Evolutionary conservation across 2,113 vertebrate species (phyloP), one percentile per base, ranked within the genome.

Genomic region (Leucopsar rothschildi): DNA sequence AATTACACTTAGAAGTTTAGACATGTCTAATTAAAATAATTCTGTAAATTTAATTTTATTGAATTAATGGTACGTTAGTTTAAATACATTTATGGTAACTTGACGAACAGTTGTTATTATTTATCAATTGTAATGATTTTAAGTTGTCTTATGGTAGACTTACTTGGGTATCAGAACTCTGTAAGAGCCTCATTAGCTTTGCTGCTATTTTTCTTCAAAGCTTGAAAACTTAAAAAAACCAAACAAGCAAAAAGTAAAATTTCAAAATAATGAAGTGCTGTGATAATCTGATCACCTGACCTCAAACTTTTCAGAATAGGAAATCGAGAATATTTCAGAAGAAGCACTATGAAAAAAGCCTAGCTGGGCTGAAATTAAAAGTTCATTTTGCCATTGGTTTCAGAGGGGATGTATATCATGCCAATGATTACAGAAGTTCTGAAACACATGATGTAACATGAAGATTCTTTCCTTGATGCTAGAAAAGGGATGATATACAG

Each of bases 371-470:
- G 61, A 66, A 82, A 47, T 65, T 35, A 52, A 20, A 59, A 88
- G 23, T 64, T 91, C 2, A 6, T 75, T 79, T 65, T 75, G 29
- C 14, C 7, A 4, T 78, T 69, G 44, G 11, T 44, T 81, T 35
- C 19, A 72, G 27, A 49, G 24, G 12, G 21, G 10, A 24, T 0
- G 0, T 45, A 5, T 60, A 50, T 69, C 0, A 2, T 85, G 12
- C 28, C 33, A 56, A 2, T 1, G 12, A 33, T 39, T 25, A 35
- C 11, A 70, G 29, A 78, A 29, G n/a, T 70, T 88, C 45, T 82
- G 47, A 76, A 83, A 52, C 6, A 35, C 10, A 10, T 71, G 6
- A 39, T 64, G 22, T 61, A 25, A 75, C 55, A 39, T 61, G 27
- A 57, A 86, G n/a, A 23, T 63, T 40, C 31, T 88, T 86, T 25